Evolutionary conservation across 2,888 invertebrate genomes (phyloP), one percentile per base, ranked within the genome.

Genomic region (Pomacea canaliculata): DNA sequence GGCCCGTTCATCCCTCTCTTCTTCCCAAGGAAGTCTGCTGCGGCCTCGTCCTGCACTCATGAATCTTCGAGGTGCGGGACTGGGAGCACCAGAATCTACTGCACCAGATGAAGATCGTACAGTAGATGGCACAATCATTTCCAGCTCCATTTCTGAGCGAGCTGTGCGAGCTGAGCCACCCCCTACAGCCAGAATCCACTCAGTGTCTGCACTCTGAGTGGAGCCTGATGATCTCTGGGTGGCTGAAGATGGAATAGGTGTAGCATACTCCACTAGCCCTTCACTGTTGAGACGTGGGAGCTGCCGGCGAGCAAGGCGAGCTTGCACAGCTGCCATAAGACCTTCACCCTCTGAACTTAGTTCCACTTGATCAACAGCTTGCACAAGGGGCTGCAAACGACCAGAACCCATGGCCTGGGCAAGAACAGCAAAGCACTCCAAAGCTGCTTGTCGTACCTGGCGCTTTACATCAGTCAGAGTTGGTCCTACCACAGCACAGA

Each of bases 361-460:
- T 82, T 92, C 92, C 8, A 91, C 88, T 63, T 90, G 87, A 80
- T 92, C 90, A 7, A 92, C 91, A 65, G 91, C 91, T 70, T 92
- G 87, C 70, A 92, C 88, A 81, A 96, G 90, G 85, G 94, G 91
- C 0, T 94, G 93, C 0, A 91, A 85, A 78, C 91, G 89, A 46
- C 93, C 92, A 51, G 92, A 92, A 0, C 94, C 93, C 82, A 94
- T 92, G 76, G 95, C 93, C 90, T 95, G 95, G 5, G 95, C 95
- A 66, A 96, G 90, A 48, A 95, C 94, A 0, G 96, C 95, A 70
- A 96, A 91, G 59, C 95, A 94, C 89, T 96, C 96, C 74, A 96
- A 93, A 76, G 93, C 95, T 80, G 93, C 96, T 91, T 93, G 96
- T 86, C 93, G 94, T 80, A 94, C 97, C 85, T 93, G 94, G 89